Conservation (phyloP, 2,888 invertebrate species). For the Pherbina coryleti region DNA sequence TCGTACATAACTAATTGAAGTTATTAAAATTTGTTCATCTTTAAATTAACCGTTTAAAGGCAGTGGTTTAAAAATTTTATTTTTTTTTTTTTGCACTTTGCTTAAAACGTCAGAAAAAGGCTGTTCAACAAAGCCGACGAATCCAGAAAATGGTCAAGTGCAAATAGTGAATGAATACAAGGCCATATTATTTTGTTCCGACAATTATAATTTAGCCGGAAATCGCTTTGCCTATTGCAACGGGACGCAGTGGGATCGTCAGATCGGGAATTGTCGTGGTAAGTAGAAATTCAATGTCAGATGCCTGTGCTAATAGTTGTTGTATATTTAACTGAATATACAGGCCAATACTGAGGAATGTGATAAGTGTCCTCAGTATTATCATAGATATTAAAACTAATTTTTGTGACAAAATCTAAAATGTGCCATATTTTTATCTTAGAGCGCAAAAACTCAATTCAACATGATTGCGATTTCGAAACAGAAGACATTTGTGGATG, state of each 20-base stretch:
- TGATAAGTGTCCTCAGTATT: too few relatives aligned
- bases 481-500: constrained; percentile 80
- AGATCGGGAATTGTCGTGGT: constrained; percentile 74
- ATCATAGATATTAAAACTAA: too few relatives aligned
- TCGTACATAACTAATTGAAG: too few relatives aligned
- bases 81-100: neutral
- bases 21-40: too few relatives aligned
- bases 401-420: neutral
- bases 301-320: too few relatives aligned
- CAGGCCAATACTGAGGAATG: neutral
- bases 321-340: neutral
- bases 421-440: neutral
- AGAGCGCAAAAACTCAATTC: constrained; percentile 42
- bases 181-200: constrained; percentile 77
- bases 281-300: constrained; percentile 27
- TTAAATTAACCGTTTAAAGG: neutral
- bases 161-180: constrained; percentile 72
- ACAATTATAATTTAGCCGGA: constrained; percentile 75
- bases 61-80: neutral
- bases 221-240: constrained; percentile 78
- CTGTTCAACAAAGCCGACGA: constrained; percentile 69
- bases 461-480: constrained; percentile 65
- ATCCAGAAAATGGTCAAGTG: constrained; percentile 72
- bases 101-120: constrained; percentile 71
- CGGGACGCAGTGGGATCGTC: constrained; percentile 78